These are phyloP conservation scores for Ectropis grisescens DNA, from an alignment of 1,140 invertebrate genomes.

Conservation along the genomic window DNA sequence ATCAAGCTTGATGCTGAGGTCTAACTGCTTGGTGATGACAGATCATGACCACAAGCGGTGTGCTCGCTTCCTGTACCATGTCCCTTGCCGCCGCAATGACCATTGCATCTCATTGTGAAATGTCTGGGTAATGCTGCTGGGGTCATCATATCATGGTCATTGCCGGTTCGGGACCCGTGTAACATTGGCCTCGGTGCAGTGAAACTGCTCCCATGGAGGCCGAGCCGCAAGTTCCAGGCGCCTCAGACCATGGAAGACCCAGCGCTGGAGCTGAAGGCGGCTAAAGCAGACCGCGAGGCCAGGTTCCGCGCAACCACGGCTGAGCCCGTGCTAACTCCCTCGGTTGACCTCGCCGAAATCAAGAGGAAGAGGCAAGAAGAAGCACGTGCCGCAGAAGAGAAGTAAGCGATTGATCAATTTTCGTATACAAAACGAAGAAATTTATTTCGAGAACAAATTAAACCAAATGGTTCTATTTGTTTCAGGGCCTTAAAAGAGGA, in stretches of 20 bases:
- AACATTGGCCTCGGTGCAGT: constrained; percentile 56
- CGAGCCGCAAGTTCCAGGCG: constrained; percentile 75
- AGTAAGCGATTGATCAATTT: constrained; percentile 42
- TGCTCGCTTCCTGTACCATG: constrained; percentile 26
- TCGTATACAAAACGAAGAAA: not conserved
- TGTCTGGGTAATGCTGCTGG: constrained; percentile 26
- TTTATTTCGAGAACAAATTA: too few relatives aligned
- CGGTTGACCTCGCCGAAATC: constrained; percentile 71
- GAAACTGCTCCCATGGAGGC: constrained; percentile 73
- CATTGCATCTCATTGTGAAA: constrained; percentile 25
- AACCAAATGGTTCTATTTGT: constrained; percentile 8
- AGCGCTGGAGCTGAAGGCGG: constrained; percentile 68
- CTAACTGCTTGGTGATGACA: constrained; percentile 34
- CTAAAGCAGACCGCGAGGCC: constrained; percentile 68
- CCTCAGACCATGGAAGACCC: constrained; percentile 70
- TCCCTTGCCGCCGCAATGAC: constrained; percentile 16
- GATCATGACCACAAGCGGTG: constrained; percentile 21
- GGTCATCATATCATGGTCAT: too few relatives aligned
- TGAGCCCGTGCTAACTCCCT: constrained; percentile 61
- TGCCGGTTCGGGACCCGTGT: constrained; percentile 24
- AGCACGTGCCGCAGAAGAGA: constrained; percentile 73
- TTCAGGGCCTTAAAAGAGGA: constrained; percentile 66
- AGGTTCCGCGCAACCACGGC: constrained; percentile 58
- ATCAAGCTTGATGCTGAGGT: constrained; percentile 35
- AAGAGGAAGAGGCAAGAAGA: constrained; percentile 73